Evolutionary conservation across 2,113 vertebrate species (phyloP).

Genomic region (Uria lomvia): DNA sequence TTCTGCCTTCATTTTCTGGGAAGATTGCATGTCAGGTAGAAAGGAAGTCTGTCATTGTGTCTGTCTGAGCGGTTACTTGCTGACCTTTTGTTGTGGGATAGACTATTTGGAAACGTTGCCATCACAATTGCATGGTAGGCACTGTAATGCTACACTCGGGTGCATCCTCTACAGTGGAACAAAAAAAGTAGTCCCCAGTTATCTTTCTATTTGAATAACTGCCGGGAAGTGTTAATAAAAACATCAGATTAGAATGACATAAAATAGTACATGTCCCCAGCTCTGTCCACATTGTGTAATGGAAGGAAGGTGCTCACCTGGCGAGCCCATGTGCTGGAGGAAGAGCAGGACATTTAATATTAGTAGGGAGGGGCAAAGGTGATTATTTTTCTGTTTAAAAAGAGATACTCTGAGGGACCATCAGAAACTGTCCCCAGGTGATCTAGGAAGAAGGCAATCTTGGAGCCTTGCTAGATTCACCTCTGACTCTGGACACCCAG

Average conservation of each 20-base stretch:
- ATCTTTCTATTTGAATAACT: neutral
- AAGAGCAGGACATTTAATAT: neutral
- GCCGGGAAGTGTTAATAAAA: neutral
- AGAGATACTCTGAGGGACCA: neutral
- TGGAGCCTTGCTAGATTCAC: neutral
- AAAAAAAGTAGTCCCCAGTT: neutral
- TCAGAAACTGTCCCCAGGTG: neutral
- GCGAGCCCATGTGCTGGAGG: fast-evolving
- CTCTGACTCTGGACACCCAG: neutral
- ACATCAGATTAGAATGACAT: neutral
- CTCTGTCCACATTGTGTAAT: neutral
- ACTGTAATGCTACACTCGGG: neutral
- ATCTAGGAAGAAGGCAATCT: neutral
- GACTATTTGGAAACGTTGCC: neutral
- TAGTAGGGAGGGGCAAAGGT: neutral
- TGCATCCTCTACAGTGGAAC: neutral
- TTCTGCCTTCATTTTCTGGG: conserved; percentile 28
- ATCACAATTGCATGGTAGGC: neutral
- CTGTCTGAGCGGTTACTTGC: neutral
- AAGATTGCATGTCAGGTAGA: conserved; percentile 6
- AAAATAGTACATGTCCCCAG: neutral
- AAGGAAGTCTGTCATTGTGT: neutral
- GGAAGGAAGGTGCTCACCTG: neutral
- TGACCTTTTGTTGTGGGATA: neutral
- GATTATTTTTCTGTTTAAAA: neutral